Base-by-base conservation (phyloP, 2,888 invertebrate species). In the Allolobophora icterica region DNA sequence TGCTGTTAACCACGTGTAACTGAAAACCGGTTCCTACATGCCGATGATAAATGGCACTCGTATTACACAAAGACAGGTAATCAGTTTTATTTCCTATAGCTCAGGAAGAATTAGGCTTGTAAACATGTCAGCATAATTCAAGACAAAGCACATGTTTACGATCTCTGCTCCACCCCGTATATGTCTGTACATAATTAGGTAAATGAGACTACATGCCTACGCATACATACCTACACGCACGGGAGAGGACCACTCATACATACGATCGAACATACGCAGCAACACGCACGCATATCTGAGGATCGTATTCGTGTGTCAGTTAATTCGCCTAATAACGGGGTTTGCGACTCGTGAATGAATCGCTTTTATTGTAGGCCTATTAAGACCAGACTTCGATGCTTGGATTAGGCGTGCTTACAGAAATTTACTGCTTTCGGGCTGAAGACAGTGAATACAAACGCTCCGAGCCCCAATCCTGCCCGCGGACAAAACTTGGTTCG, bases 101-200 rank as follows among this genome's bases (percentile, higher is more conserved):
- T 17, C 17, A 71, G n/a, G n/a, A 71, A 71, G 71, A 71, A 2
- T n/a, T n/a, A 11, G 71, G 30, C 30, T 71, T 71, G 71, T 71
- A 71, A 71, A 71, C n/a, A 71, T 8, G 71, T n/a, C 71, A n/a
- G n/a, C 71, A 71, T n/a, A 71, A 71, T 13, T 71, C 71, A 71
- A 71, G 71, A 71, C 71, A n/a, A 71, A 71, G 71, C n/a, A 71
- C 71, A 71, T 71, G n/a, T 71, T 71, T 71, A 71, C 71, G 71
- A 71, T 11, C n/a, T 8, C 71, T 71, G 71, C 71, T n/a, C 13
- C 71, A n/a, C n/a, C 0, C 30, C 11, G 71, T 17, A 71, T 71
- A 71, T 30, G 71, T n/a, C 71, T 71, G 11, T n/a, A n/a, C n/a
- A 71, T n/a, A n/a, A 71, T 6, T 71, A 30, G 71, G n/a, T 71